Evolutionary conservation across 2,113 vertebrate genomes (phyloP).

Genomic region (Hydrolagus affinis): DNA sequence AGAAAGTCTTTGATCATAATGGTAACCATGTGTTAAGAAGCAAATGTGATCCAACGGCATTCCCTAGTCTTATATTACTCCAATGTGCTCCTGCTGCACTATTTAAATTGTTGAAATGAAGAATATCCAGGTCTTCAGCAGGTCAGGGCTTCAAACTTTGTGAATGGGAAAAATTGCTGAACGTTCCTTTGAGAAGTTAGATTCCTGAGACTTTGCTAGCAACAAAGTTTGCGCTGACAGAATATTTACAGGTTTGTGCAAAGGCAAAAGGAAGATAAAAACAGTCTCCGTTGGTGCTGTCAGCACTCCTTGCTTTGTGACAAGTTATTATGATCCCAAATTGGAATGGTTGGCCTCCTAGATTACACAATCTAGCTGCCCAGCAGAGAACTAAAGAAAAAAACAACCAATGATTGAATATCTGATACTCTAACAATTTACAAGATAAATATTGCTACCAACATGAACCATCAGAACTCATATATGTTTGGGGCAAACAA

Average conservation of each 20-base stretch:
- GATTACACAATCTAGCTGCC: neutral
- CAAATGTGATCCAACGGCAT: neutral
- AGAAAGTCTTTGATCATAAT: constrained; percentile 25
- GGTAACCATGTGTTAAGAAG: constrained; percentile 24
- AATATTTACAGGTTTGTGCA: neutral
- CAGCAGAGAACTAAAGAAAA: neutral
- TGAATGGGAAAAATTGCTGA: neutral
- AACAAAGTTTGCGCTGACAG: neutral
- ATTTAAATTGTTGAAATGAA: neutral
- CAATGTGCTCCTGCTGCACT: neutral
- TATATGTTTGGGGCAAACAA: neutral
- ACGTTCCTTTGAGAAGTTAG: neutral
- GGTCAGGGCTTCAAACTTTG: neutral
- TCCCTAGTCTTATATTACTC: constrained; percentile 16
- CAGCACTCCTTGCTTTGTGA: neutral
- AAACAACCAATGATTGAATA: neutral
- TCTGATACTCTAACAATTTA: neutral
- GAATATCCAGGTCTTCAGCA: neutral
- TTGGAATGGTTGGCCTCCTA: neutral
- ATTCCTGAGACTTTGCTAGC: neutral
- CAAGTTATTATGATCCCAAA: neutral
- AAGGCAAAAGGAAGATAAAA: neutral
- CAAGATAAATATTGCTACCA: neutral
- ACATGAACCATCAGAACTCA: neutral
- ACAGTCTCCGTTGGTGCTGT: neutral